Base-by-base conservation (phyloP, 1,140 invertebrate genomes). In the Kradibia gibbosae region DNA sequence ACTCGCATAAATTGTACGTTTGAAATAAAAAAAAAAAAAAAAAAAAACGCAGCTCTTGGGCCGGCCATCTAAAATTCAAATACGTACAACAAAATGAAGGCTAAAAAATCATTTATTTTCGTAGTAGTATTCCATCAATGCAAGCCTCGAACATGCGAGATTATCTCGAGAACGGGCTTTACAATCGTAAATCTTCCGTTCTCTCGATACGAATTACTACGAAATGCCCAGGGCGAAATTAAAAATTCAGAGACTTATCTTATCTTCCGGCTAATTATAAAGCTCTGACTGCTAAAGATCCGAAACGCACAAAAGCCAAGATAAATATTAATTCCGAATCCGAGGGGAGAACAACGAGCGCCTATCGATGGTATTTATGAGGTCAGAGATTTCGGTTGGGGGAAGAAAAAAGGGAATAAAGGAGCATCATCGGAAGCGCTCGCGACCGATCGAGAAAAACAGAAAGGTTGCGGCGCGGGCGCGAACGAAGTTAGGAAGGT, bases 401-500 rank as follows among this genome's bases (percentile, higher is more conserved):
- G n/a, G 70, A 45, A 65, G 70, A 75, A 81, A 31, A 42, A 7
- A 36, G 53, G 67, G 76, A n/a, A 62, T 79, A 48, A 57, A 22
- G 48, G 20, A n/a, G 22, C 28, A 31, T n/a, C n/a, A 55, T 2
- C 15, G 53, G 34, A 17, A 36, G n/a, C 36, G 74, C 55, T 45
- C 70, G 25, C 13, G 70, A 83, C 78, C 82, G 77, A 75, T 60
- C 76, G 84, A 84, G 83, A 86, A 87, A 65, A 87, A 86, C 81
- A 72, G 82, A 84, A 83, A 88, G 84, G 77, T 88, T 86, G 34
- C 85, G 80, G 82, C 22, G 50, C 50, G 22, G 50, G 42, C 22
- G 42, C 39, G 25, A 28, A 4, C 10, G 17, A 28, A 73, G 34
- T 17, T 15, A 53, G 39, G 62, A 7, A 67, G 62, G 28, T 34